Percentiles rank a stretch among this genome's conserved stretches.
phyloP scores from a whole-genome alignment of 2,888 invertebrate species.

The Linhomoeus sp. region DNA sequence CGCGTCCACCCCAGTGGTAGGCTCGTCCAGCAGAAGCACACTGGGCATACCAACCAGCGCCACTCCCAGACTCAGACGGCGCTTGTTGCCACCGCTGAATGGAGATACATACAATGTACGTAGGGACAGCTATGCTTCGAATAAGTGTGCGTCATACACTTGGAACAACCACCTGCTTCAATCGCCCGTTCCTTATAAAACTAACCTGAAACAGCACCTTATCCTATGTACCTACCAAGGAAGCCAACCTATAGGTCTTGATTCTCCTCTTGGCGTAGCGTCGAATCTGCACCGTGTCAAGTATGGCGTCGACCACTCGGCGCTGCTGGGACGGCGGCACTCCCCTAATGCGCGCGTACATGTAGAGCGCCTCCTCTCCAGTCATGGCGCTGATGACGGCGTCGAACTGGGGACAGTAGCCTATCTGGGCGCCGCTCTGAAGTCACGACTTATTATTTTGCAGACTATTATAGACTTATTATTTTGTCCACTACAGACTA shows the following conservation, averaged over 20 bases:
- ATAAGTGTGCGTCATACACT: too few relatives aligned
- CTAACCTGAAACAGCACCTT: too few relatives aligned
- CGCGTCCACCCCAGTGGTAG: constrained; percentile 37
- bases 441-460: too few relatives aligned
- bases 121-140: too few relatives aligned
- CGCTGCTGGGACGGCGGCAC: too few relatives aligned
- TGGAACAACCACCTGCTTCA: too few relatives aligned
- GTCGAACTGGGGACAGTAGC: constrained; percentile 57
- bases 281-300: constrained; percentile 13
- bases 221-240: too few relatives aligned
- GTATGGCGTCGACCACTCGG: constrained; percentile 10
- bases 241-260: constrained; percentile 10
- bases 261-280: constrained; percentile 15
- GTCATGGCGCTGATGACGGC: constrained; percentile 48
- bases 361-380: constrained; percentile 46
- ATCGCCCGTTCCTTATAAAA: too few relatives aligned
- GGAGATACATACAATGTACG: too few relatives aligned
- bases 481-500: too few relatives aligned
- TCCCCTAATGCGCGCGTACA: constrained; percentile 47
- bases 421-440: constrained; percentile 26
- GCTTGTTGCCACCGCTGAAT: constrained; percentile 46
- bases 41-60: constrained; percentile 48
- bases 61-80: constrained; percentile 51
- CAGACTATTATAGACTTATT: too few relatives aligned
- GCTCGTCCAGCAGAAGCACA: constrained; percentile 38